Evolutionary conservation across 2,113 vertebrate genomes (phyloP), one percentile per base, ranked within the genome.

Genomic region (Lampris megalopsis): DNA sequence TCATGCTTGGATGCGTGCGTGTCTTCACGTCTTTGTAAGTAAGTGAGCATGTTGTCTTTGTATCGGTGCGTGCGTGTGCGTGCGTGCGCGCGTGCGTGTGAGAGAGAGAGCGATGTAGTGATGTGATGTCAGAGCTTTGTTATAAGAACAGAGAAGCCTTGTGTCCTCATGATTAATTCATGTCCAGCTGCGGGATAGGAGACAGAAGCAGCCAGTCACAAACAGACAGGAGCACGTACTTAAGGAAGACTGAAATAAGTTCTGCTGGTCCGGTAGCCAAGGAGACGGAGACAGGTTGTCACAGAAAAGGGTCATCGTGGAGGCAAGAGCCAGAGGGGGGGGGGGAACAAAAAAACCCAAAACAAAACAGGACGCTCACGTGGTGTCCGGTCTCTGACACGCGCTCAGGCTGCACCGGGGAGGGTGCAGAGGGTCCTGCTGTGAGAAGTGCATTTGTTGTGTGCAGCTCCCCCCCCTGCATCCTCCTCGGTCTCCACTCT

Each of bases 121-220:
- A 93, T 94, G 89, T 85, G 92, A 93, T 94, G 92, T 93, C 93
- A 93, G 86, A 91, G 88, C 93, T 94, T 94, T 94, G 93, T 94
- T 92, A 91, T 84, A 83, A 82, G 84, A 92, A 94, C 92, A 95
- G 92, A 94, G 91, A 68, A 91, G 90, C 92, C 88, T 94, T 95
- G 92, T 95, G 85, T 91, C 88, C 85, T 93, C 89, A 94, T 95
- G 93, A 87, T 90, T 94, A 93, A 95, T 95, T 90, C 93, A 95
- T 94, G 89, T 94, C 93, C 94, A 95, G 94, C 94, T 95, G 92
- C 89, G 88, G 90, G 90, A 92, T 91, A 82, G 89, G 24, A 92
- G 86, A 93, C 90, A 93, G 85, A 90, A 88, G 88, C 90, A 79
- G 69, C 84, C 86, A 91, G 87, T 91, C 91, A 90, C 90, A 90